Evolutionary conservation across 2,888 invertebrate species (phyloP).

Genomic region (Gonocerus acuteangulatus): DNA sequence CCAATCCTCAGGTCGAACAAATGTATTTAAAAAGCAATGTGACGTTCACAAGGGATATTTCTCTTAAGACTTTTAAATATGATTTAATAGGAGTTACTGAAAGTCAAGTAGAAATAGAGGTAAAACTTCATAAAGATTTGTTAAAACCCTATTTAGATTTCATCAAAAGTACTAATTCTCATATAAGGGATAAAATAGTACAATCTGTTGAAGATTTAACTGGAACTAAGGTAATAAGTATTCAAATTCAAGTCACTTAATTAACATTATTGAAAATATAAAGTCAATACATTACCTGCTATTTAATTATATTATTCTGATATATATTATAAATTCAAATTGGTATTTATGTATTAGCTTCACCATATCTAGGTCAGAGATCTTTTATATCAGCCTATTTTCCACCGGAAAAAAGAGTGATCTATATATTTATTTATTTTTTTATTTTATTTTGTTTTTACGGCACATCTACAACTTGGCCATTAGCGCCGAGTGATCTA

Average conservation of each 20-base stretch:
- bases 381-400: too few species aligned
- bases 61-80: constrained; percentile 9
- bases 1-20: constrained; percentile 4
- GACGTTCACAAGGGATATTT: neutral
- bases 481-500: too few species aligned
- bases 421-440: too few species aligned
- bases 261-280: too few species aligned
- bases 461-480: too few species aligned
- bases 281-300: too few species aligned
- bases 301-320: too few species aligned
- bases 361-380: too few species aligned
- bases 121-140: neutral
- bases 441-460: too few species aligned
- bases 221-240: neutral
- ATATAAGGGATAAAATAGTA: constrained; percentile 5
- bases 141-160: constrained; percentile 12
- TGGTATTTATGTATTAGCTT: too few species aligned
- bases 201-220: constrained; percentile 5
- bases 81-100: neutral
- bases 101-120: constrained; percentile 8
- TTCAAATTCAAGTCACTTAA: constrained; percentile 8
- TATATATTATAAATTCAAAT: too few species aligned
- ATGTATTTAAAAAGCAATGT: neutral
- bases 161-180: neutral
- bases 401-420: too few species aligned